These are phyloP conservation scores for Acyrthosiphon pisum DNA, from an alignment of 1,140 invertebrate species.

Conservation along the genomic window DNA sequence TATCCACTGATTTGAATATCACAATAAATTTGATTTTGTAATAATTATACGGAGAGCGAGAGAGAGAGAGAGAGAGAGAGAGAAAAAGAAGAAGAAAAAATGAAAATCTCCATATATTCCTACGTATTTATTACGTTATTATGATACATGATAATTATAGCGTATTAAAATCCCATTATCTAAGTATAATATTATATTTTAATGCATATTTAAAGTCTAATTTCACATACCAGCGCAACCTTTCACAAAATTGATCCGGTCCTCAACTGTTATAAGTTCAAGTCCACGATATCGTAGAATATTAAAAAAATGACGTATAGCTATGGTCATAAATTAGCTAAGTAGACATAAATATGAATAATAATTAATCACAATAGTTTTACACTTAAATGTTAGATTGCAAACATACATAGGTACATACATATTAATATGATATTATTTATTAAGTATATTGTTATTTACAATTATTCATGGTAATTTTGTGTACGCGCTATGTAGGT, in stretches of 20 bases:
- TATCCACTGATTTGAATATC: constrained; percentile 18
- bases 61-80: not conserved
- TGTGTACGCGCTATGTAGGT: not conserved
- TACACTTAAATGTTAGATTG: not conserved
- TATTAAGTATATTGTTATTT: constrained; percentile 4
- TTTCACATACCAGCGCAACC: not conserved
- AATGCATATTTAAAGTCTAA: constrained; percentile 7
- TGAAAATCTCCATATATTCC: not conserved
- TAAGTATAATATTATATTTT: constrained; percentile 22
- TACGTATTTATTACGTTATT: constrained; percentile 19
- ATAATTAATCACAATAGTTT: constrained; percentile 12
- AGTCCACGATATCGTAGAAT: not conserved
- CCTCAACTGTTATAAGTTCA: not conserved
- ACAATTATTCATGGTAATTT: not conserved
- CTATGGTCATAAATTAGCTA: not conserved
- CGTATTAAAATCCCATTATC: constrained; percentile 17
- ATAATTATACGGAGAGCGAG: not conserved
- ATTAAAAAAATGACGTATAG: not conserved
- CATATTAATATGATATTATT: not conserved
- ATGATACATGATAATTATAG: not conserved
- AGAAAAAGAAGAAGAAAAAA: not conserved
- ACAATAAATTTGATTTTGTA: constrained; percentile 26
- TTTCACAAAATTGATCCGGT: constrained; percentile 15
- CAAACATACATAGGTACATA: not conserved
- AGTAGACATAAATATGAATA: not conserved